Percentiles rank a stretch among this genome's conserved stretches.
These are phyloP conservation scores for Scrobipalpa atriplicella DNA, from an alignment of 2,888 invertebrate species.

Conservation along the genomic window DNA sequence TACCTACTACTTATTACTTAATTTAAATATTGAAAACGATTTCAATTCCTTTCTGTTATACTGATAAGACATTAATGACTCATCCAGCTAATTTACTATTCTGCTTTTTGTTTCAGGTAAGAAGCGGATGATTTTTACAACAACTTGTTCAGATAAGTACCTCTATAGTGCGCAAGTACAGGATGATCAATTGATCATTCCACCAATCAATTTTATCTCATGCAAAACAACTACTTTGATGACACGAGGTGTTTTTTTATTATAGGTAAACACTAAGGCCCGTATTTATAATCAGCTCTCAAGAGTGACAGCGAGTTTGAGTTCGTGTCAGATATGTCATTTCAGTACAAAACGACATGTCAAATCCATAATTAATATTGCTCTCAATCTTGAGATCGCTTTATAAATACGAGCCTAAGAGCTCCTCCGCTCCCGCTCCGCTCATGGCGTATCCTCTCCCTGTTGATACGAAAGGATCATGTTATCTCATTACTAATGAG, in stretches of 20 bases:
- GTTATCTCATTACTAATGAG: constrained; percentile 70
- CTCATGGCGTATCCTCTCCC: constrained; percentile 29
- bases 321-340: too few relatives aligned
- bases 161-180: background rate
- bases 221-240: too few relatives aligned
- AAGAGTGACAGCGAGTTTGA: too few relatives aligned
- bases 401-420: too few relatives aligned
- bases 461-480: constrained; percentile 50
- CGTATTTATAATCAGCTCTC: too few relatives aligned
- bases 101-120: constrained; percentile 5
- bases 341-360: too few relatives aligned
- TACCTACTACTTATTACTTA: too few relatives aligned
- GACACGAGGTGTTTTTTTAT: too few relatives aligned
- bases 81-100: background rate
- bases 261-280: too few relatives aligned
- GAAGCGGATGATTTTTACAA: background rate
- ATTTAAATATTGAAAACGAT: background rate
- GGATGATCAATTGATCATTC: background rate
- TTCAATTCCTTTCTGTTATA: background rate
- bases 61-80: background rate
- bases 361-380: too few relatives aligned
- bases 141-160: background rate
- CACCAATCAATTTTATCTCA: background rate
- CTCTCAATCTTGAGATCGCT: too few relatives aligned
- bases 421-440: constrained; percentile 12